Conservation (phyloP, 1,140 invertebrate genomes). For the Solenopsis invicta region DNA sequence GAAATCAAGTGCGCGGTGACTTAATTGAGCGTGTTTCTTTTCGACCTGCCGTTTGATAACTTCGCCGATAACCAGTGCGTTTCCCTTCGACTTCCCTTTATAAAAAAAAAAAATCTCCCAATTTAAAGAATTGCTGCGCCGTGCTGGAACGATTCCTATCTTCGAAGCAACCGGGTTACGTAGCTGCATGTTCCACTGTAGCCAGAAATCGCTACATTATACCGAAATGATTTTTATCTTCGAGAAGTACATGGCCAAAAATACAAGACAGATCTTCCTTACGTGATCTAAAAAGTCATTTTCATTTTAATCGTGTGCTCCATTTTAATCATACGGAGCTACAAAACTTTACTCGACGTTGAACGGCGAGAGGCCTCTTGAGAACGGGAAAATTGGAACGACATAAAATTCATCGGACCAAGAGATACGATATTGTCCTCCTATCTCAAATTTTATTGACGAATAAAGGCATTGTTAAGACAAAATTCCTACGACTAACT, state of each 20-base stretch:
- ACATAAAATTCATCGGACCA: slow-evolving; percentile 3
- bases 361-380: neutral
- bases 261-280: neutral
- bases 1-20: slow-evolving; percentile 50
- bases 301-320: neutral
- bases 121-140: slow-evolving; percentile 42
- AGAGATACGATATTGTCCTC: neutral
- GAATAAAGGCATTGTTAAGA: neutral
- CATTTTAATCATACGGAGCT: too few species aligned
- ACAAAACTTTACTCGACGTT: slow-evolving; percentile 4
- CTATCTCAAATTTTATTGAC: slow-evolving; percentile 14
- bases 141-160: slow-evolving; percentile 42
- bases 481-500: slow-evolving; percentile 1
- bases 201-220: slow-evolving; percentile 14
- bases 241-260: neutral
- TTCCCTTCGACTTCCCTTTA: slow-evolving; percentile 2
- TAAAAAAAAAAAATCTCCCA: slow-evolving; percentile 35
- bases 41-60: slow-evolving; percentile 40
- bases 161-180: slow-evolving; percentile 7
- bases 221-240: slow-evolving; percentile 35
- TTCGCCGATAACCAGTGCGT: slow-evolving; percentile 34
- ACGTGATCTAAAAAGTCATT: neutral
- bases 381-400: neutral
- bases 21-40: slow-evolving; percentile 59
- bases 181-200: neutral